Percentiles rank a stretch among this genome's conserved stretches.
Conservation (phyloP, 2,797 vertebrate species). For the Sebastolobus altivelis region DNA sequence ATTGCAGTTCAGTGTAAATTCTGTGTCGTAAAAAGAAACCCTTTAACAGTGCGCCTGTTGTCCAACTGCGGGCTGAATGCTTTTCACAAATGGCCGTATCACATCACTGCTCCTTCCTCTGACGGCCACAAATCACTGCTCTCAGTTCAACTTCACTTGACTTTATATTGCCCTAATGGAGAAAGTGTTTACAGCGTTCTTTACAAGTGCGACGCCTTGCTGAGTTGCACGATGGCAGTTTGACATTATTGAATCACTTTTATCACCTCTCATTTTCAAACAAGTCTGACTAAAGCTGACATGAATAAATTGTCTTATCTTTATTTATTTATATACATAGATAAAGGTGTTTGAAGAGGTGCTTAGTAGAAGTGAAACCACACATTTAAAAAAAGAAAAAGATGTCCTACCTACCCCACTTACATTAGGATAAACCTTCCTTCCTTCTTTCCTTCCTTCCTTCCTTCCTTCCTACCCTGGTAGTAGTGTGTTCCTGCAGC, state of each 20-base stretch:
- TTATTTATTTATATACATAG: constrained; percentile 21
- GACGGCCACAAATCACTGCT: constrained; percentile 56
- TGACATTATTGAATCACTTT: constrained; percentile 37
- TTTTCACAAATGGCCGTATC: constrained; percentile 70
- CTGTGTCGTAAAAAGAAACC: constrained; percentile 5
- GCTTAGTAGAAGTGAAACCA: constrained; percentile 4
- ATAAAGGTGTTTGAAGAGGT: constrained; percentile 31
- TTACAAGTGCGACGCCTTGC: constrained; percentile 17
- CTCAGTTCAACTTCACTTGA: constrained; percentile 50
- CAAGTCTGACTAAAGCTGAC: constrained; percentile 25
- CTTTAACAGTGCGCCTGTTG: constrained; percentile 29
- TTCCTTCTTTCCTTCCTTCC: background rate
- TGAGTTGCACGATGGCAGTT: constrained; percentile 9
- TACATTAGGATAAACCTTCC: constrained; percentile 15
- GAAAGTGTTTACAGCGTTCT: constrained; percentile 48
- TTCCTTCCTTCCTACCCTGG: constrained; percentile 25
- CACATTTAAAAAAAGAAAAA: background rate
- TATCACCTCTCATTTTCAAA: constrained; percentile 47
- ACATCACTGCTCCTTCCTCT: constrained; percentile 55
- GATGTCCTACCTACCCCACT: background rate
- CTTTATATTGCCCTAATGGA: constrained; percentile 60
- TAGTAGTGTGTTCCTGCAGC: constrained; percentile 22
- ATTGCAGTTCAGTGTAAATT: constrained; percentile 48
- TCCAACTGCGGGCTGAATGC: constrained; percentile 57
- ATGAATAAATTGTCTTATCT: constrained; percentile 17